Conservation (phyloP, 2,797 vertebrate genomes). For the Chelidonichthys spinosus region DNA sequence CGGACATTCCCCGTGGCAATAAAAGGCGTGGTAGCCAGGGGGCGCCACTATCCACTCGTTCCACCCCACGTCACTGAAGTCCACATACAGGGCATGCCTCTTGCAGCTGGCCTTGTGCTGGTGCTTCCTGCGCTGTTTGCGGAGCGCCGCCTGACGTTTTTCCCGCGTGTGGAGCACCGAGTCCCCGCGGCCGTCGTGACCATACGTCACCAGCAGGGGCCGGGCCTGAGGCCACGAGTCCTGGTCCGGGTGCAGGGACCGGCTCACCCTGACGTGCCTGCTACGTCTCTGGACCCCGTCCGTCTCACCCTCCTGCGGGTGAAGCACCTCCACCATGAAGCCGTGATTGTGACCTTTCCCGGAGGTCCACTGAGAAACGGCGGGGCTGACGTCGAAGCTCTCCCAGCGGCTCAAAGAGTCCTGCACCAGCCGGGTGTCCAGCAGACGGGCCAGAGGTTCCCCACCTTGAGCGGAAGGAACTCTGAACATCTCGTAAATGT, state of each 20-base stretch:
- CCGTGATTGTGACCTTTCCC: constrained; percentile 93
- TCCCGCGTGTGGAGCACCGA: constrained; percentile 92
- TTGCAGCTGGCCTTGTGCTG: constrained; percentile 94
- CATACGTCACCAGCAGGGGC: constrained; percentile 95
- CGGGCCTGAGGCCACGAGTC: constrained; percentile 94
- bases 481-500: constrained; percentile 98
- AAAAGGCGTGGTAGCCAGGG: constrained; percentile 97
- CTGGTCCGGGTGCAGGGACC: constrained; percentile 93
- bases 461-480: constrained; percentile 80
- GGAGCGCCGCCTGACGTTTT: constrained; percentile 90
- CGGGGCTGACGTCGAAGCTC: constrained; percentile 96
- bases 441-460: constrained; percentile 92
- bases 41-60: constrained; percentile 99
- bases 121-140: constrained; percentile 91
- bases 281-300: constrained; percentile 75
- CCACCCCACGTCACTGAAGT: constrained; percentile 99
- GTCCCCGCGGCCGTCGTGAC: constrained; percentile 94
- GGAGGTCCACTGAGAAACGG: constrained; percentile 92
- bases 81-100: constrained; percentile 95
- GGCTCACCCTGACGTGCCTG: constrained; percentile 94
- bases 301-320: constrained; percentile 84
- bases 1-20: constrained; percentile 98
- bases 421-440: constrained; percentile 96
- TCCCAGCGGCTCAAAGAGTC: constrained; percentile 96
- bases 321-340: constrained; percentile 95